Evolutionary conservation across 1,140 invertebrate species (phyloP).

Genomic region (Drosophila suzukii): DNA sequence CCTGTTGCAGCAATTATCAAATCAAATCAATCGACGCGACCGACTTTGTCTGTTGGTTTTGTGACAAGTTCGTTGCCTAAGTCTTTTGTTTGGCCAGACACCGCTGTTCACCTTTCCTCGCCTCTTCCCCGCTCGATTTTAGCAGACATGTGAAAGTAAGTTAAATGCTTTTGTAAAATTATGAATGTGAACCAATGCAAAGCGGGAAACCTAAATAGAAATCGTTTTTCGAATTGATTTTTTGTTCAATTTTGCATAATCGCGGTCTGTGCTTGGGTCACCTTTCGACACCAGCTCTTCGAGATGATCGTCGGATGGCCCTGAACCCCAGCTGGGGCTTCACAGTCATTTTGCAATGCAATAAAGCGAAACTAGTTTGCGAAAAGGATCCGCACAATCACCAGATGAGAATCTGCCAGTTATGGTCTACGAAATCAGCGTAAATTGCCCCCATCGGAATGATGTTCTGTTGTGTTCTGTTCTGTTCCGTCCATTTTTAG

Average conservation of each 20-base stretch:
- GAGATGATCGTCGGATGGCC: conserved; percentile 29
- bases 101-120: not conserved
- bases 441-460: conserved; percentile 23
- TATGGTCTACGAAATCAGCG: conserved; percentile 16
- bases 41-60: conserved; percentile 64
- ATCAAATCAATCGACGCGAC: conserved; percentile 63
- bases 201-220: conserved; percentile 77
- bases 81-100: conserved; percentile 69
- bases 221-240: conserved; percentile 64
- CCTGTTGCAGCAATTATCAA: conserved; percentile 71
- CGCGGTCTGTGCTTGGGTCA: conserved; percentile 37
- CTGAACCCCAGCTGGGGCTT: conserved; percentile 42
- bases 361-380: conserved; percentile 56
- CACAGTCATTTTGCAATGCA: conserved; percentile 31
- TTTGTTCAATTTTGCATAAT: conserved; percentile 49
- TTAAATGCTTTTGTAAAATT: conserved; percentile 69
- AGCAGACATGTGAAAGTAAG: conserved; percentile 72
- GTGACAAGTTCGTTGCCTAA: conserved; percentile 78
- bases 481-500: conserved; percentile 7
- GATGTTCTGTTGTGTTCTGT: conserved; percentile 1
- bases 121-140: conserved; percentile 5
- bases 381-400: conserved; percentile 31
- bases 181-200: conserved; percentile 73
- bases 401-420: conserved; percentile 23
- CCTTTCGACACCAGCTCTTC: conserved; percentile 34